Base-by-base conservation (phyloP, 2,888 invertebrate genomes). In the Dryocosmus kuriphilus region DNA sequence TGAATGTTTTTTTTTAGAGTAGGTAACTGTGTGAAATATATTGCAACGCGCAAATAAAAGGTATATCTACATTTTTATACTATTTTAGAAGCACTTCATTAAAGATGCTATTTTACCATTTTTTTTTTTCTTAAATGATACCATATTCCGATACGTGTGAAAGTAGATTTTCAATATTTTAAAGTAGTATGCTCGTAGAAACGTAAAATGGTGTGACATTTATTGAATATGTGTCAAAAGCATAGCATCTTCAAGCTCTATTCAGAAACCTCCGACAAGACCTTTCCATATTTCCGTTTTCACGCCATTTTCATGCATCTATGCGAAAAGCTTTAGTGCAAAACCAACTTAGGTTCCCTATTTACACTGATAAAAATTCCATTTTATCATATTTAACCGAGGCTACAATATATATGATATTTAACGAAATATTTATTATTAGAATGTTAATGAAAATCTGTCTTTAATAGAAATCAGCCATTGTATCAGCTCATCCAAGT, bases 181-280 rank as follows among this genome's bases (percentile, higher is more conserved):
- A 14, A 57, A 57, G 57, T 57, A 24, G 57, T 24, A 11, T 24
- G 24, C 24, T 24, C 4, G 1, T 16, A 24, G 24, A 1, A 24
- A 14, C 11, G 57, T 24, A 11, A 24, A 57, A 57, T 57, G 11
- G 57, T 14, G 24, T 24, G 57, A 57, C 57, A 24, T 57, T 57
- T 24, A 57, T 57, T 57, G 24, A 57, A 57, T 27, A 57, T 57
- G 24, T 24, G 57, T 57, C 57, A 57, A 57, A 57, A 57, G 57
- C 57, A 57, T 24, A 24, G 57, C 14, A 57, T 57, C 57, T 57
- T 57, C 24, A 57, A 57, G 14, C 14, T 57, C 14, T 6, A 57
- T 57, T 57, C 57, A 57, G 1, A 24, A 57, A 57, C 14, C 24
- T 16, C 14, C 24, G 24, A 57, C 24, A 14, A 24, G 24, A 57